Conservation (phyloP, 2,888 invertebrate genomes). For the Lepidochitona cinerea region DNA sequence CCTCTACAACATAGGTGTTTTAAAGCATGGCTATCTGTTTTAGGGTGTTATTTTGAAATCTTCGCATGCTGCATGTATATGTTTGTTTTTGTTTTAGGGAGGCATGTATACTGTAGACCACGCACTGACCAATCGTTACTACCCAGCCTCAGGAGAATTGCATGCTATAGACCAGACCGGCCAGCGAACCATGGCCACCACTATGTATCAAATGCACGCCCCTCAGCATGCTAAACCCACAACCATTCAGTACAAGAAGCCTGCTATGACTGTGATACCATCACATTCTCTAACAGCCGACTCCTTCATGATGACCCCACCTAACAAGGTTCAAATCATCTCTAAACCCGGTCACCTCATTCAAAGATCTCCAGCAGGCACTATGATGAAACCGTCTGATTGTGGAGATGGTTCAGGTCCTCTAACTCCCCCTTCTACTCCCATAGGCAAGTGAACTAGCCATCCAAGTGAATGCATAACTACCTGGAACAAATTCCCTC, state of each 20-base stretch:
- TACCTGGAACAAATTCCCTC: no score
- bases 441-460: neutral
- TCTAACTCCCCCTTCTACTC: neutral
- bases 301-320: slow-evolving; percentile 2
- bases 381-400: neutral
- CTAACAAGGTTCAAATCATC: slow-evolving; percentile 1
- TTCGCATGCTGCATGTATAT: no score
- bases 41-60: no score
- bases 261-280: slow-evolving; percentile 1
- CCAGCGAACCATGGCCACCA: neutral
- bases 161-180: neutral
- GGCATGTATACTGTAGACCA: slow-evolving; percentile 58
- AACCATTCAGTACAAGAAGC: neutral
- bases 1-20: no score
- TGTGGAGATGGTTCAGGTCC: slow-evolving; percentile 1
- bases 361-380: neutral
- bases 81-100: slow-evolving; percentile 61
- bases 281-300: neutral
- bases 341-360: neutral
- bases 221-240: neutral
- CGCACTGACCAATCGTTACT: slow-evolving; percentile 37
- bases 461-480: no score
- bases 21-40: no score
- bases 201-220: neutral
- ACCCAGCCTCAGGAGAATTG: neutral